Conservation (phyloP, 2,113 vertebrate genomes). For the Psammodynastes pulverulentus region DNA sequence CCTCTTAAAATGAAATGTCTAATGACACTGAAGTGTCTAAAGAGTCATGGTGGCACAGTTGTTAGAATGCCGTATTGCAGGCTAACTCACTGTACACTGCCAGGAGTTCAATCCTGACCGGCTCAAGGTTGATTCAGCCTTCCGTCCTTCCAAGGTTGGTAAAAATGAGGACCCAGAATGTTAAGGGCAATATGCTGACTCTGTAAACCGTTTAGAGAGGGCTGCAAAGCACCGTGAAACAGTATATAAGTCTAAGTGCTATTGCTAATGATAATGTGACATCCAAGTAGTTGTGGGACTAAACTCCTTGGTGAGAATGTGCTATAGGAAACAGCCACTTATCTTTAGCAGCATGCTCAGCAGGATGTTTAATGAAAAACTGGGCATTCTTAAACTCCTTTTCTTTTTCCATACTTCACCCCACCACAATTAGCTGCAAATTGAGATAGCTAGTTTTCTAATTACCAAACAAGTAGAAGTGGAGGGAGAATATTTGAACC, state of each 20-base stretch:
- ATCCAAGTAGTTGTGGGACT: not conserved
- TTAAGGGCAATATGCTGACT: too few species aligned
- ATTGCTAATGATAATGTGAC: not conserved
- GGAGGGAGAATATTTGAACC: not conserved
- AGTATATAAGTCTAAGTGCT: too few species aligned
- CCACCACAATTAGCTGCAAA: not conserved
- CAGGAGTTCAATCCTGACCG: too few species aligned
- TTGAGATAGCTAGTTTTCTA: not conserved
- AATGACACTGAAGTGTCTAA: not conserved
- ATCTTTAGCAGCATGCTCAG: not conserved
- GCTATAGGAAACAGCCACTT: not conserved
- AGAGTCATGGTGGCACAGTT: too few species aligned
- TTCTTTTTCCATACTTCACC: not conserved
- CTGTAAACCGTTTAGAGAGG: too few species aligned
- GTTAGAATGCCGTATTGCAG: too few species aligned
- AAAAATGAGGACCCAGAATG: too few species aligned
- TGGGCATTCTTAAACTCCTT: not conserved
- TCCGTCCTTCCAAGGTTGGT: too few species aligned
- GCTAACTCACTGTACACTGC: too few species aligned
- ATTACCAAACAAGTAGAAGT: not conserved
- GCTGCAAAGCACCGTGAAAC: too few species aligned
- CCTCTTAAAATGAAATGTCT: not conserved
- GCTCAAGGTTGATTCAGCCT: too few species aligned
- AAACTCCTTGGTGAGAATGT: not conserved
- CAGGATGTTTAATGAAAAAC: not conserved